A percentile compares a stretch with the other conserved stretches of the same genome.
These are phyloP conservation scores for Sipunculus nudus DNA, from an alignment of 2,888 invertebrate species.

Conservation along the genomic window DNA sequence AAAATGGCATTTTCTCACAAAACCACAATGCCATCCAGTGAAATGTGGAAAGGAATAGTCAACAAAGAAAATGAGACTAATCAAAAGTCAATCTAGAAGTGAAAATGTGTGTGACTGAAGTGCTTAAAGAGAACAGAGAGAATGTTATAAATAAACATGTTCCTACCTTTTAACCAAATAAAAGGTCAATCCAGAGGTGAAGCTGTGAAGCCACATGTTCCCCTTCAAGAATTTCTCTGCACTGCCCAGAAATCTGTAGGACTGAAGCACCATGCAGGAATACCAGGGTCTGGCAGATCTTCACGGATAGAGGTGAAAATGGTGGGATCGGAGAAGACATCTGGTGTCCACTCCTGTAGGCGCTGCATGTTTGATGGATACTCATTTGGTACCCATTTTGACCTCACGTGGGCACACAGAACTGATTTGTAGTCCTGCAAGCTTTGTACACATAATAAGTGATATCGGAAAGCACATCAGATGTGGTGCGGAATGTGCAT, in stretches of 20 bases:
- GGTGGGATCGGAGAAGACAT: conserved; percentile 91
- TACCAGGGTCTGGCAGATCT: conserved; percentile 90
- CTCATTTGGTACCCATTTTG: conserved; percentile 82
- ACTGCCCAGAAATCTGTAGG: conserved; percentile 91
- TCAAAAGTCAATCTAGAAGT: no score
- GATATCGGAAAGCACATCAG: conserved; percentile 94
- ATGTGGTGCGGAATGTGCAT: conserved; percentile 82
- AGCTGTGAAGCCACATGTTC: conserved; percentile 88
- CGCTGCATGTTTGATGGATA: conserved; percentile 77
- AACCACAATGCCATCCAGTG: no score
- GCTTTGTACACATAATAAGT: conserved; percentile 97
- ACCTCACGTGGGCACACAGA: conserved; percentile 73
- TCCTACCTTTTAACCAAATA: conserved; percentile 88
- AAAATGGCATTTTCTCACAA: no score
- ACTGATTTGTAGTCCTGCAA: conserved; percentile 79
- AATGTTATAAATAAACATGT: neutral
- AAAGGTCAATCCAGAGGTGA: conserved; percentile 98
- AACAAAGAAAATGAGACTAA: no score
- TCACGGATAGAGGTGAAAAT: conserved; percentile 93
- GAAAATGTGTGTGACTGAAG: no score
- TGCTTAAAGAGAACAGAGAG: no score
- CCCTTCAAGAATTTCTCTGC: conserved; percentile 90
- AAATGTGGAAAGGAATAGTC: no score
- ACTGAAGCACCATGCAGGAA: conserved; percentile 85
- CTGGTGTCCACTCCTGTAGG: conserved; percentile 96